Base-by-base conservation (phyloP, 2,888 invertebrate species). In the Tolmerus cingulatus region DNA sequence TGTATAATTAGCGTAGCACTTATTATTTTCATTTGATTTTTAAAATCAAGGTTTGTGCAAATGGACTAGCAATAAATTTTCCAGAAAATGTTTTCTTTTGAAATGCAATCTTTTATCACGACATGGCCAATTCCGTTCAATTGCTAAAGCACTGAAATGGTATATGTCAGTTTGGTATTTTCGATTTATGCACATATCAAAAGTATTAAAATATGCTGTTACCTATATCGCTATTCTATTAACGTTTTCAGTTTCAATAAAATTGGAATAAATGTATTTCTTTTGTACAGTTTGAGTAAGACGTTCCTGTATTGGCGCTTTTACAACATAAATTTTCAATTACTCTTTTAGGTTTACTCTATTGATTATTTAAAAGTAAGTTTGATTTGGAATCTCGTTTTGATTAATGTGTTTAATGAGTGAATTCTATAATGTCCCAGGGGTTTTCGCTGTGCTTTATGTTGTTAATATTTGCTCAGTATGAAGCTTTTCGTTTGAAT, bases 351-450 rank as follows among this genome's bases (percentile, higher is more conserved):
- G 79, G 79, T 51, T 51, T 79, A 27, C 79, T 23, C 79, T 79
- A 79, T 79, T 79, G 79, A 79, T 79, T 79, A 79, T 51, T 79
- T 51, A 27, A 79, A 79, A 40, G 79, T 79, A 79, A 79, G 79
- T 79, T 79, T 79, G 5, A 51, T 19, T 79, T 79, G 9, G 14
- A 27, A 19, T 14, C 30, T 34, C 19, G 79, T 30, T 79, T 40
- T 79, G 27, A 51, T 46, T 30, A 66, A 66, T 78, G 66, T 76
- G 37, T 78, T 46, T 79, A 30, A 27, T 51, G 79, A 79, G 51
- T 79, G 79, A n/a, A 14, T 23, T 66, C 23, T 66, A 23, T 23
- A 66, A 66, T 66, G 51, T 51, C 51, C 23, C 19, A 66, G 27
- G 27, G 23, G 23, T 66, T 66, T 66, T 66, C 66, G 66, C 66